Conservation (phyloP, 1,140 invertebrate genomes). For the Penaeus japonicus region DNA sequence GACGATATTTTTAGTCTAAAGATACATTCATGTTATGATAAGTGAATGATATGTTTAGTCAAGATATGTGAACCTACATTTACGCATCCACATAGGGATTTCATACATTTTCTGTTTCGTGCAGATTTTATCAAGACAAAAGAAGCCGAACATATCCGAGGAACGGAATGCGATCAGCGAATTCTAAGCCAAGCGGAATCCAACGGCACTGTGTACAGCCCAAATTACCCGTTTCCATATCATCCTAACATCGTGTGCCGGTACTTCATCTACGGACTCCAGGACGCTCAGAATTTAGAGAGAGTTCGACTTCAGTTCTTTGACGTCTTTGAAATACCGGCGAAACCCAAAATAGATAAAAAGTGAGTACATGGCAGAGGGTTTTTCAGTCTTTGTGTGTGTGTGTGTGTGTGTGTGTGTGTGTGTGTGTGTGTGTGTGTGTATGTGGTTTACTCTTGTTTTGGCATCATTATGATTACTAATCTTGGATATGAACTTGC, state of each 20-base stretch:
- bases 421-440: too few species aligned
- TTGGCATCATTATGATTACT: not conserved
- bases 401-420: not conserved
- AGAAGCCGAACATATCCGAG: constrained; percentile 90
- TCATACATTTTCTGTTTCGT: constrained; percentile 22
- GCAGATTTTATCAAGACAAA: constrained; percentile 92
- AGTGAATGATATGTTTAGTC: not conserved
- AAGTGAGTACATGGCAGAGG: constrained; percentile 33
- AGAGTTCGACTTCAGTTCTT: constrained; percentile 85
- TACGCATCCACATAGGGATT: too few species aligned
- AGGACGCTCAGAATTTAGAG: constrained; percentile 93
- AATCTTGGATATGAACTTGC: too few species aligned
- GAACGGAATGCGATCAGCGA: constrained; percentile 96
- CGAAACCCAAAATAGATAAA: constrained; percentile 49
- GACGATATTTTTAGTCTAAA: not conserved
- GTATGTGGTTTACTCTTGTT: constrained; percentile 15
- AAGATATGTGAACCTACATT: not conserved
- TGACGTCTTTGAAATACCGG: constrained; percentile 87
- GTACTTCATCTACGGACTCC: constrained; percentile 96
- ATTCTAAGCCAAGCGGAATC: constrained; percentile 93
- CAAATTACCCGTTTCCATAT: constrained; percentile 94
- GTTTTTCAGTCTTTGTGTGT: not conserved
- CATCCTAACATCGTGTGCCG: constrained; percentile 93
- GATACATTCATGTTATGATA: not conserved
- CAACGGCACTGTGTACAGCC: constrained; percentile 88